These are phyloP conservation scores for Chromobotia macracanthus DNA, from an alignment of 2,797 vertebrate genomes.

Conservation along the genomic window DNA sequence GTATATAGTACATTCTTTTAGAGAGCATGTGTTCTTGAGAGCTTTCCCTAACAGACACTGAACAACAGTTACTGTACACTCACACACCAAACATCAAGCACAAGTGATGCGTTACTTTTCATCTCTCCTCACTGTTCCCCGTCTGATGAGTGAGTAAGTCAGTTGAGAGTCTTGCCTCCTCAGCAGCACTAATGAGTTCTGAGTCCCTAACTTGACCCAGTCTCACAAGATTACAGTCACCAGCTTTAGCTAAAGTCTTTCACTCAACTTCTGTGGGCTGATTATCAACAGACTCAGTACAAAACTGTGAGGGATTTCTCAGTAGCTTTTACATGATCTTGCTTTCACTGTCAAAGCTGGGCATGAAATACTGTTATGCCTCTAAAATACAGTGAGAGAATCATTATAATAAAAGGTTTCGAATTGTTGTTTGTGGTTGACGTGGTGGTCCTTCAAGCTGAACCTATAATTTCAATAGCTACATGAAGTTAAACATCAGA, in stretches of 20 bases:
- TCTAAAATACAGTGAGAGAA: slow-evolving; percentile 3
- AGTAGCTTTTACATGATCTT: not conserved
- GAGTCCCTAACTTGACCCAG: slow-evolving; percentile 43
- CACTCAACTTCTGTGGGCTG: slow-evolving; percentile 10
- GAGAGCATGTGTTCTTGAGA: not conserved
- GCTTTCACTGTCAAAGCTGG: slow-evolving; percentile 23
- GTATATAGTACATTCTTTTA: not conserved
- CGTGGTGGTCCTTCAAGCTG: not conserved
- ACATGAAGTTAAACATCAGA: not conserved
- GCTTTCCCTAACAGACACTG: not conserved
- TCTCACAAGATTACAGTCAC: slow-evolving; percentile 50
- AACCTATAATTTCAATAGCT: not conserved
- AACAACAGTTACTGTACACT: not conserved
- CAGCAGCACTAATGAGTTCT: slow-evolving; percentile 39
- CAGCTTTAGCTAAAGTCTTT: slow-evolving; percentile 39
- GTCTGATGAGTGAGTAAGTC: slow-evolving; percentile 31
- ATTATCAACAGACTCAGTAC: slow-evolving; percentile 19
- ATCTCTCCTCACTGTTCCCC: slow-evolving; percentile 11
- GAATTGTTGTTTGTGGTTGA: slow-evolving; percentile 14
- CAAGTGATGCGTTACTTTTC: slow-evolving; percentile 30
- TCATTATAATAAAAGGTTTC: slow-evolving; percentile 13
- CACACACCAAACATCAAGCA: not conserved
- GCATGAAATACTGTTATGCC: not conserved
- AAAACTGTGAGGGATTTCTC: not conserved
- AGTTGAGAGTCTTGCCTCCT: slow-evolving; percentile 1